Evolutionary conservation across 2,797 vertebrate species (phyloP).

Genomic region (Sarcoramphus papa): DNA sequence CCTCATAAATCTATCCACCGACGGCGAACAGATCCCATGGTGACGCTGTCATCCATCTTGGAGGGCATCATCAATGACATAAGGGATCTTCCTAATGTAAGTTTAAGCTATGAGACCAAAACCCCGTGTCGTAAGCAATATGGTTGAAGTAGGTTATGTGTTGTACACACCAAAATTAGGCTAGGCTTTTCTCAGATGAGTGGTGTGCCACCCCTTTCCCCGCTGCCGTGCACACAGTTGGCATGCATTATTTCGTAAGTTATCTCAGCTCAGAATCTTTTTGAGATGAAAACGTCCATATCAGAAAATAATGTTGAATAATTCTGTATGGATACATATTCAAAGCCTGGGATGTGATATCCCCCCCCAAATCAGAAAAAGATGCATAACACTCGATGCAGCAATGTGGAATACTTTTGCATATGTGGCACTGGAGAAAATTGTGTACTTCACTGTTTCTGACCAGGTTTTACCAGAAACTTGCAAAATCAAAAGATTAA

Average conservation of each 20-base stretch:
- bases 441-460: background rate
- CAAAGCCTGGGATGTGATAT: background rate
- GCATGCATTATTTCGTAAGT: background rate
- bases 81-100: slow-evolving; percentile 93
- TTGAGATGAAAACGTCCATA: background rate
- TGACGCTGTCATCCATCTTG: slow-evolving; percentile 93
- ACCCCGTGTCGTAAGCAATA: background rate
- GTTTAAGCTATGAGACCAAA: slow-evolving; percentile 25
- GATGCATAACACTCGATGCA: background rate
- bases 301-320: background rate
- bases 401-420: background rate
- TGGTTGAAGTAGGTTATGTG: background rate
- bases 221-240: background rate
- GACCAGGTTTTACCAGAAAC: background rate
- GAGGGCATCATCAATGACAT: slow-evolving; percentile 98
- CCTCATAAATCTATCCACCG: slow-evolving; percentile 98
- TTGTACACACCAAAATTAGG: background rate
- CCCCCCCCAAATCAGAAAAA: background rate
- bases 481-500: background rate
- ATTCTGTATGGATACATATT: background rate
- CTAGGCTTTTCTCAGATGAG: background rate
- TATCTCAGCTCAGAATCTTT: background rate
- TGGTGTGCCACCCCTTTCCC: background rate
- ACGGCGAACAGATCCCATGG: slow-evolving; percentile 96
- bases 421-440: background rate